Evolutionary conservation across 2,797 vertebrate genomes (phyloP), one percentile per base, ranked within the genome.

Genomic region (Ctenopoma kingsleyae): DNA sequence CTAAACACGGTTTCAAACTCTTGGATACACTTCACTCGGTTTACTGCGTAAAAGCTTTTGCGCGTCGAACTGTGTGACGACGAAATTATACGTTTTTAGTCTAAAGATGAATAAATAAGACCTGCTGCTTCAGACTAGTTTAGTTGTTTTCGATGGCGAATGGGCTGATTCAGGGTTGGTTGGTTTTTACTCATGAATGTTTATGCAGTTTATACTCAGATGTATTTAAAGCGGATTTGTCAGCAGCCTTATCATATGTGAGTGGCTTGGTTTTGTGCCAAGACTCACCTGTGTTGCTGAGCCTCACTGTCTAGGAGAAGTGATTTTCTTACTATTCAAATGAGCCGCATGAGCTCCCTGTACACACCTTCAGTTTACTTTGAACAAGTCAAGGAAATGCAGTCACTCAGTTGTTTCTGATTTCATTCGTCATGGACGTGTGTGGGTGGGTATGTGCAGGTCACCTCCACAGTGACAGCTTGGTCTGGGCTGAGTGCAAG

Each of bases 361-460:
- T 43, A 44, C 46, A 52, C 43, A 30, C 35, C 17, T 9, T 8
- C 48, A 49, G 35, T 41, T 2, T 6, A 0, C 20, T 23, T 8
- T 8, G 0, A 17, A 50, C 19, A 17, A 32, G 12, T 43, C 41
- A 43, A 17, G n/a, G 8, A 10, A 41, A 38, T 50, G 48, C 2
- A 32, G 35, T 49, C 30, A 47, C 25, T 25, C 25, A 25, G 48
- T 30, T 40, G 48, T 63, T 52, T 50, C 20, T 9, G 52, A 74
- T 49, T 67, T 76, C 50, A 67, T 73, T 59, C 46, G 57, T 84
- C 72, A 72, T 46, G 52, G 47, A 69, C 35, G 35, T 71, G 48
- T 63, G 62, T 77, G 65, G 59, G 62, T 53, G 63, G 36, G 55
- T 71, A 62, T 76, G 74, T 60, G 65, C 73, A 81, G 82, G 86